Evolutionary conservation across 2,888 invertebrate genomes (phyloP).

Genomic region (Leptopilina syphax): DNA sequence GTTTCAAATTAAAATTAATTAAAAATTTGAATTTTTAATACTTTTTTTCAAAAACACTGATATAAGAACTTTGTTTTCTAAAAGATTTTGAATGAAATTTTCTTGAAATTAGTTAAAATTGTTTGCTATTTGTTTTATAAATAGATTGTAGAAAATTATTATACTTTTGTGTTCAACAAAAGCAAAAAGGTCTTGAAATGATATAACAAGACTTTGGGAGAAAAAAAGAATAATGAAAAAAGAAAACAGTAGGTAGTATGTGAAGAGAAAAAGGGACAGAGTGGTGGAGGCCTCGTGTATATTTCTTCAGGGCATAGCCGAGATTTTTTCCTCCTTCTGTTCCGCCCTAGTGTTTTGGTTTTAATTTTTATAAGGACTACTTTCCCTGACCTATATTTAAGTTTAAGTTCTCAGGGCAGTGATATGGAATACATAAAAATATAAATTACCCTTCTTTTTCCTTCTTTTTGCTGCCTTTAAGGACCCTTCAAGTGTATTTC

Average conservation of each 20-base stretch:
- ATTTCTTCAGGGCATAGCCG: conserved; percentile 32
- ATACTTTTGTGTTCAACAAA: no score
- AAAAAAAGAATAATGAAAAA: background rate
- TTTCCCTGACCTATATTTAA: conserved; percentile 30
- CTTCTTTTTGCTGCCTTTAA: conserved; percentile 3
- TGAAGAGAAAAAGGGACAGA: background rate
- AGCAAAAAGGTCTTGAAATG: no score
- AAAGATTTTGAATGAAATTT: no score
- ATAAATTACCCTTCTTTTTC: conserved; percentile 17
- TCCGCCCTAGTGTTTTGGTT: conserved; percentile 31
- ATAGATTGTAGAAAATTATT: no score
- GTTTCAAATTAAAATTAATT: no score
- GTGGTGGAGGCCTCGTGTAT: background rate
- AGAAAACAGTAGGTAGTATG: background rate
- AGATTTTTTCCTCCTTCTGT: conserved; percentile 33
- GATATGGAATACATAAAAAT: conserved; percentile 31
- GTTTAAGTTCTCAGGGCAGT: conserved; percentile 10
- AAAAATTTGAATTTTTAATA: no score
- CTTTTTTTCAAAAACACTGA: no score
- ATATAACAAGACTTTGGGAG: no score
- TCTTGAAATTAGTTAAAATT: no score
- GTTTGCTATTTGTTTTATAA: no score
- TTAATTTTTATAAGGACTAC: conserved; percentile 37
- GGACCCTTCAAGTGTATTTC: conserved; percentile 19
- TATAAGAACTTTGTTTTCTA: no score